phyloP scores from a whole-genome alignment of 2,888 invertebrate genomes.

The Melinaea marsaeus region DNA sequence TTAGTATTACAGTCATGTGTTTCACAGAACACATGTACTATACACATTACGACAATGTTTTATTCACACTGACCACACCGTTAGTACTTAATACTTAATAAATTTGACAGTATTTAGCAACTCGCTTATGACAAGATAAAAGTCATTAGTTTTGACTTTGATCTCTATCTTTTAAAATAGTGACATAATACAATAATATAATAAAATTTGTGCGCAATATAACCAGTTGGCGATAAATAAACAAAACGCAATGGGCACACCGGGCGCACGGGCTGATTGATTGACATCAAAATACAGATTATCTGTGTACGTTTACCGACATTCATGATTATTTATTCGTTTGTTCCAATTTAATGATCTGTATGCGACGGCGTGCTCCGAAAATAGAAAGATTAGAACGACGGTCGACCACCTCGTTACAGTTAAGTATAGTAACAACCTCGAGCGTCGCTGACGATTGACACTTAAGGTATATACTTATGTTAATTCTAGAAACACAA shows the following conservation, averaged over 20 bases:
- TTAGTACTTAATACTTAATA: too few relatives aligned
- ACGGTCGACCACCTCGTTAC: slow-evolving; percentile 54
- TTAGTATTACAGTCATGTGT: not conserved
- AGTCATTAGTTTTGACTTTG: too few relatives aligned
- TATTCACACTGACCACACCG: too few relatives aligned
- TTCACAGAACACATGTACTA: not conserved
- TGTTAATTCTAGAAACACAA: not conserved
- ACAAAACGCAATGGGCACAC: slow-evolving; percentile 24
- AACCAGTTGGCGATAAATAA: slow-evolving; percentile 27
- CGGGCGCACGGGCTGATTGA: slow-evolving; percentile 39
- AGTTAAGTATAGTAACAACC: slow-evolving; percentile 39
- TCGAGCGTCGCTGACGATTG: slow-evolving; percentile 31
- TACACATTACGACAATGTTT: too few relatives aligned
- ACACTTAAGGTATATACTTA: slow-evolving; percentile 15
- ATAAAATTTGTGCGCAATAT: slow-evolving; percentile 14
- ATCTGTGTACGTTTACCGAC: slow-evolving; percentile 35
- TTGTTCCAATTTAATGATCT: slow-evolving; percentile 46
- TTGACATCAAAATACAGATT: slow-evolving; percentile 53
- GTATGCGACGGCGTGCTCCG: slow-evolving; percentile 36
- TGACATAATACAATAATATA: slow-evolving; percentile 13
- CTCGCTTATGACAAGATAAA: too few relatives aligned
- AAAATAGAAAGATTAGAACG: slow-evolving; percentile 56
- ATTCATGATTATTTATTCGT: slow-evolving; percentile 53
- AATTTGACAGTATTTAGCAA: too few relatives aligned
- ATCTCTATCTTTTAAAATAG: too few relatives aligned